Evolutionary conservation across 1,140 invertebrate species (phyloP), one percentile per base, ranked within the genome.

Genomic region (Diploscapter pachys): DNA sequence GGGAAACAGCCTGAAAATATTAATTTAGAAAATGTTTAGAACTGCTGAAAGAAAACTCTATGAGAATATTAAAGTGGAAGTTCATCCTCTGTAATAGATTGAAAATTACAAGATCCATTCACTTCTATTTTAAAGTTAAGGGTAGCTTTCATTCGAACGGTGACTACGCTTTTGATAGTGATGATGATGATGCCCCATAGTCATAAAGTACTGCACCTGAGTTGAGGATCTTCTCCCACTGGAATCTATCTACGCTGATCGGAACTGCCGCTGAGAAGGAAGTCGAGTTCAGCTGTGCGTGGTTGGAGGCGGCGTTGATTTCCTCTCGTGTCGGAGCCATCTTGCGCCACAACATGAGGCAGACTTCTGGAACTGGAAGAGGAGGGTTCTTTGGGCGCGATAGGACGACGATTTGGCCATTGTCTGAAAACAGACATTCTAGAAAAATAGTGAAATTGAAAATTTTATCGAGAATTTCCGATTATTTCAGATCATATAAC

Each of bases 261-360:
- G 75, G 75, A 61, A 76, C 75, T 6, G 75, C 75, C 5, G 75
- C 75, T 4, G 75, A 76, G 70, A 76, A 76, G 52, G 62, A 76
- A 3, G 69, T 76, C 4, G 75, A 67, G 48, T 71, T 76, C 9
- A 76, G 51, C 55, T 76, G 62, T 0, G 75, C 75, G 63, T 76
- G 64, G 49, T 59, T n/a, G 2, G 31, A 31, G 0, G 31, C 61
- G 5, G 55, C 53, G 6, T 13, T 52, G 73, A 75, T 63, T 5
- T 13, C 74, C 51, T 76, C 75, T 54, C 66, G 65, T 0, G 70
- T 72, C 2, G 63, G 62, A 11, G 75, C 70, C n/a, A 76, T 63
- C 49, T 66, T 72, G 57, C 63, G 71, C 75, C 75, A 76, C 6
- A 72, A 57, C 61, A 66, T 71, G 4, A 76, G 70, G 72, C 75